Evolutionary conservation across 2,113 vertebrate genomes (phyloP).

Genomic region (Cichladusa arquata): DNA sequence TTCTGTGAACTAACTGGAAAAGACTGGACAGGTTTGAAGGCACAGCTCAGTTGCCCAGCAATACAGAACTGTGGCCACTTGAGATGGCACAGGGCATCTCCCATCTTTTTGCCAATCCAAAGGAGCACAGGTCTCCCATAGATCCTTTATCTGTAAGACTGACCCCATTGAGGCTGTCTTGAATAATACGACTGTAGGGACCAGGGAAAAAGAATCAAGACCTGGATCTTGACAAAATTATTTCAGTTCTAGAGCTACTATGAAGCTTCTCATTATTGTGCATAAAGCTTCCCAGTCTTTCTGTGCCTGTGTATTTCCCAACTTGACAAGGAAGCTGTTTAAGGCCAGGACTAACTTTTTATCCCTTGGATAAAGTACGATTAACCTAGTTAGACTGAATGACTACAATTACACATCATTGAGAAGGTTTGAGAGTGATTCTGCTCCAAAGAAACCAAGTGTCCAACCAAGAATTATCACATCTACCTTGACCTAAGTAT

Average conservation of each 20-base stretch:
- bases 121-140: background rate
- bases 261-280: background rate
- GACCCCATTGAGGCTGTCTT: background rate
- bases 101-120: background rate
- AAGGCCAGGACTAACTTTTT: background rate
- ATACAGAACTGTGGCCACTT: background rate
- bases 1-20: background rate
- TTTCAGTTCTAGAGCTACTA: background rate
- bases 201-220: background rate
- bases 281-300: background rate
- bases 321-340: background rate
- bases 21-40: background rate
- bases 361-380: background rate
- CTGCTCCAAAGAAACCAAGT: background rate
- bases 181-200: background rate
- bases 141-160: accelerated
- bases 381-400: background rate
- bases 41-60: background rate
- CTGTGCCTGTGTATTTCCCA: background rate
- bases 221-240: background rate
- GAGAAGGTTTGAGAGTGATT: background rate
- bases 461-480: background rate
- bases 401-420: background rate
- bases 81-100: background rate
- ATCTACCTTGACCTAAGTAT: background rate